Evolutionary conservation across 2,113 vertebrate genomes (phyloP), one percentile per base, ranked within the genome.

Genomic region (Pituophis catenifer): DNA sequence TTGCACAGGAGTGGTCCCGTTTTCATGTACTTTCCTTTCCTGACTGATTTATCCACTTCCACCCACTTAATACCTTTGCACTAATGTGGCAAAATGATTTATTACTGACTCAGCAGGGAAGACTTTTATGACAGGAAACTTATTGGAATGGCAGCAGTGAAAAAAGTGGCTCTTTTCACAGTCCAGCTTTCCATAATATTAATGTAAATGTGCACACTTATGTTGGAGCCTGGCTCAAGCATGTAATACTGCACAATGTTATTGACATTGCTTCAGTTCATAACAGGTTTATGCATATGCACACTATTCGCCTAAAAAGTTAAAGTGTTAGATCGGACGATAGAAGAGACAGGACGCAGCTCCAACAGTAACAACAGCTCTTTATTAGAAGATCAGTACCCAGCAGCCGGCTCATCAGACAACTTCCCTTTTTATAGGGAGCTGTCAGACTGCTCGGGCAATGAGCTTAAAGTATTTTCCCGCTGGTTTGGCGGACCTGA

Each of bases 71-170:
- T 86, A 58, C 81, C 75, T 93, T 62, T 87, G 57, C 89, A 65
- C 44, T 90, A 62, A 65, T 90, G 50, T 87, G 92, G 89, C 75
- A 86, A 89, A 93, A 21, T 93, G 55, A 87, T 87, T 29, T 65
- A 59, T 50, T 38, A 13, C 55, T 21, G 55, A 24, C 48, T 21
- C 23, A 91, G 33, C 92, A 93, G 13, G 75, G 55, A 54, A n/a
- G 89, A 87, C 89, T 87, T 93, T 90, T 87, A 90, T 53, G 13
- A 87, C n/a, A 23, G 55, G 81, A 93, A 93, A 86, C 13, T 57
- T 57, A 86, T 38, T 86, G 89, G 57, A 90, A 90, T 90, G 44
- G 33, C 44, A 50, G 29, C 11, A n/a, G 19, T 24, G 54, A 81
- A 33, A 38, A 52, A 89, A 90, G 62, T 48, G 85, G 92, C 44